phyloP scores from a whole-genome alignment of 2,888 invertebrate genomes.

The Cerceris ruficornis region DNA sequence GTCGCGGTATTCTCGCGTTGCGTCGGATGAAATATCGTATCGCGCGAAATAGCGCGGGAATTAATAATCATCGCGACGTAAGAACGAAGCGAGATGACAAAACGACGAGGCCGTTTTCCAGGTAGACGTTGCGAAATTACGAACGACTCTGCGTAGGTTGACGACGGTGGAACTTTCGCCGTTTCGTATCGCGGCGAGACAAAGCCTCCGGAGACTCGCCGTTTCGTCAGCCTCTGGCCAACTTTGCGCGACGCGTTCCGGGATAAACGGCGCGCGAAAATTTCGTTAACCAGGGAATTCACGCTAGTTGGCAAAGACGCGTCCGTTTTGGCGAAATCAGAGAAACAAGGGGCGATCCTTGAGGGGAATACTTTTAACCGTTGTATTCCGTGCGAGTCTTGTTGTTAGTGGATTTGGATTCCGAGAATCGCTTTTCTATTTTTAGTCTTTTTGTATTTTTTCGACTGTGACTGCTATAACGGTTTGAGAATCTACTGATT shows the following conservation, averaged over 20 bases:
- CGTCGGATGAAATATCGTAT: conserved; percentile 22
- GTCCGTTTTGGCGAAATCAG: no score
- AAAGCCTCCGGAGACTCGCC: conserved; percentile 15
- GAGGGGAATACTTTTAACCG: no score
- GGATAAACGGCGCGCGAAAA: neutral
- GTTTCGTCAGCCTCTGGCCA: neutral
- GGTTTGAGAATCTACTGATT: no score
- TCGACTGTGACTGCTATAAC: no score
- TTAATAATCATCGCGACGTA: no score
- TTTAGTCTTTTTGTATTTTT: no score
- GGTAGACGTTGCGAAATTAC: conserved; percentile 43
- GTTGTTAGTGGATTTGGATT: no score
- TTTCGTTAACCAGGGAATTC: neutral
- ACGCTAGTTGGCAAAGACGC: no score
- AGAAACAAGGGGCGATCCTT: no score
- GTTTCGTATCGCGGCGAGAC: neutral
- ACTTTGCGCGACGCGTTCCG: neutral
- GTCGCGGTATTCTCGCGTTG: conserved; percentile 4
- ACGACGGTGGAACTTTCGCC: conserved; percentile 40
- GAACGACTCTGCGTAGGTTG: conserved; percentile 8
- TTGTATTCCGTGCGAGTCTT: no score
- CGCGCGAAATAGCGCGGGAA: conserved; percentile 12
- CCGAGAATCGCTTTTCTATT: no score
- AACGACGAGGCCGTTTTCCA: conserved; percentile 3
- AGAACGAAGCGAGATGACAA: neutral